Evolutionary conservation across 2,113 vertebrate species (phyloP), one percentile per base, ranked within the genome.

Genomic region (Clarias gariepinus): DNA sequence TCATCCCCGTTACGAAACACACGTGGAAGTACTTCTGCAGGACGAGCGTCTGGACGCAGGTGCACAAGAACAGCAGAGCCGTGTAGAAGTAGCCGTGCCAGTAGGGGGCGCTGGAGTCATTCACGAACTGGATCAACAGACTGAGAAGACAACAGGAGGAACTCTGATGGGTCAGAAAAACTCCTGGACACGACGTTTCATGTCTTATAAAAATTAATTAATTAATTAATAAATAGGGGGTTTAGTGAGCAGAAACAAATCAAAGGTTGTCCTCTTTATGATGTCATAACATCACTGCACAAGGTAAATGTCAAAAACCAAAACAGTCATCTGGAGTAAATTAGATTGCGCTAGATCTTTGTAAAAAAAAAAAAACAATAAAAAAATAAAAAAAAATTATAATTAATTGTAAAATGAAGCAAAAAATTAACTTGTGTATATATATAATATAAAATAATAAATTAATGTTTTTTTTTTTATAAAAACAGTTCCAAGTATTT

Each of bases 31-130:
- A 99, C 78, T 95, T 96, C 93, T 99, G 98, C 53, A 99, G 94
- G 88, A 98, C 93, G 64, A 99, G 95, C 0, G 98, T 99, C 95
- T 99, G 98, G 68, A 98, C 88, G 58, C 96, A 96, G 69, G 96
- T 92, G 23, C 95, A 96, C n/a, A 97, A 0, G 15, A 99, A 98
- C 9, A 99, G 94, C 69, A 99, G 93, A 0, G 57, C 93, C 0
- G 97, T 98, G 93, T 97, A 99, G 79, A 98, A 95, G 93, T 95
- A 98, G 85, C 98, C 98, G 2, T 97, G 98, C 98, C 98, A 99
- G 83, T 82, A 79, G 1, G 97, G 97, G 85, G 96, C 97, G 25
- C 83, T 63, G 71, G 95, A 88, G 89, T 98, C 91, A 0, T 95
- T 96, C 85, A 98, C 95, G 0, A 98, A 99, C 60, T 52, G 89